These are phyloP conservation scores for Gymnocypris eckloni DNA, from an alignment of 2,797 vertebrate genomes.

Conservation along the genomic window DNA sequence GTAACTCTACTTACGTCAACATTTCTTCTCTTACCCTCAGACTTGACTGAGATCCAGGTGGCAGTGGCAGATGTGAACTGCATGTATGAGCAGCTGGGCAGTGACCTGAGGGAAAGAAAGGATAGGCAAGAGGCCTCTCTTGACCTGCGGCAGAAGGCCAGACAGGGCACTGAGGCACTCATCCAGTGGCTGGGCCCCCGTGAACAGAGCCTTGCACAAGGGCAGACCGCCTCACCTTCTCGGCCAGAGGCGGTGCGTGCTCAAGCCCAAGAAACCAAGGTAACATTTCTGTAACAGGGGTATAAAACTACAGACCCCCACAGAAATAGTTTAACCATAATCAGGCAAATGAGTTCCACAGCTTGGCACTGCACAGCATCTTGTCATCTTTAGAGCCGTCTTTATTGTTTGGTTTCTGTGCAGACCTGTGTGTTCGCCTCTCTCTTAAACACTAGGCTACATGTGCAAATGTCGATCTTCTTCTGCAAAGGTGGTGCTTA, in stretches of 20 bases:
- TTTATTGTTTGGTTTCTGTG: no score
- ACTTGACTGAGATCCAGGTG: conserved; percentile 95
- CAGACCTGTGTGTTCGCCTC: no score
- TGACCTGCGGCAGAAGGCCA: conserved; percentile 82
- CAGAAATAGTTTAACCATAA: not conserved
- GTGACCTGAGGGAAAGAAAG: conserved; percentile 77
- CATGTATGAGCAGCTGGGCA: conserved; percentile 85
- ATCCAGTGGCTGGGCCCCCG: conserved; percentile 87
- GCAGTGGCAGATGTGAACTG: conserved; percentile 87
- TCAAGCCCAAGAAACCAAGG: conserved; percentile 95
- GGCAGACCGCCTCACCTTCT: conserved; percentile 84
- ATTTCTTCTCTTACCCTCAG: conserved; percentile 70
- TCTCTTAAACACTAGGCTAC: no score
- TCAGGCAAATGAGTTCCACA: not conserved
- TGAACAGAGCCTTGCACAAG: conserved; percentile 79
- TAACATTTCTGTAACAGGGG: conserved; percentile 59
- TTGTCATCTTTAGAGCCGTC: no score
- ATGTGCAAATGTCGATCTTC: no score
- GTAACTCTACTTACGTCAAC: conserved; percentile 1
- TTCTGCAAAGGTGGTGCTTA: no score
- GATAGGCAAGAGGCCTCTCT: conserved; percentile 80
- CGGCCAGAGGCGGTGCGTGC: conserved; percentile 86
- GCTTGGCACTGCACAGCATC: no score
- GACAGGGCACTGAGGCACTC: conserved; percentile 78
- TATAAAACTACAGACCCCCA: not conserved